phyloP scores from a whole-genome alignment of 2,888 invertebrate genomes.

The Tetropium fuscum region DNA sequence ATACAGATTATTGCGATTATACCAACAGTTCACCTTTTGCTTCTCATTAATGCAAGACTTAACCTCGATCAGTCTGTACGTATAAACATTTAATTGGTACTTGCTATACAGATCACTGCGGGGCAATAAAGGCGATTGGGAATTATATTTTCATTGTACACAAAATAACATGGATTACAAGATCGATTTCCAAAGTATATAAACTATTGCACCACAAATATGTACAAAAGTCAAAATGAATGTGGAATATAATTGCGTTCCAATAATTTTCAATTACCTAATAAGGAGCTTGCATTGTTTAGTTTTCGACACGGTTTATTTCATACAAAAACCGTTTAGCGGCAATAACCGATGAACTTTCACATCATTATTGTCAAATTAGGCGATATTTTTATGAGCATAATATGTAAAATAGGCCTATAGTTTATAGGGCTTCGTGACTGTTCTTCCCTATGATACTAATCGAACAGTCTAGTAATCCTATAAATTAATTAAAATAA shows the following conservation, averaged over 20 bases:
- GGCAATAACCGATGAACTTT: conserved; percentile 30
- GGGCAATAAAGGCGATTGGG: background rate
- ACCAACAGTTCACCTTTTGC: background rate
- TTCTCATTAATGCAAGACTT: background rate
- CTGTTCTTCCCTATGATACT: no score
- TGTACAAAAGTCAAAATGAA: conserved; percentile 11
- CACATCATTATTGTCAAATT: conserved; percentile 13
- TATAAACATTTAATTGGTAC: background rate
- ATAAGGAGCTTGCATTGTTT: conserved; percentile 29
- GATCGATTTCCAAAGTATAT: conserved; percentile 15
- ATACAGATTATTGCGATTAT: no score
- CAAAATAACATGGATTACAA: conserved; percentile 4
- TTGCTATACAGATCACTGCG: background rate
- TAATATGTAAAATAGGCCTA: no score
- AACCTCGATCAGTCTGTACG: background rate
- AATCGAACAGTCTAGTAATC: no score
- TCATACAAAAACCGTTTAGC: conserved; percentile 11
- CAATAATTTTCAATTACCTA: conserved; percentile 17
- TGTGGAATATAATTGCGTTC: conserved; percentile 10
- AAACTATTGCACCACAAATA: conserved; percentile 2
- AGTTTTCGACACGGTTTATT: conserved; percentile 36
- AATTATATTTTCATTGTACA: background rate
- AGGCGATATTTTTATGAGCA: background rate
- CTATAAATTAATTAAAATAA: no score
- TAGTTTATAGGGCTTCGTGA: no score